Evolutionary conservation across 2,888 invertebrate genomes (phyloP).

Genomic region (Lithophane ornitopus): DNA sequence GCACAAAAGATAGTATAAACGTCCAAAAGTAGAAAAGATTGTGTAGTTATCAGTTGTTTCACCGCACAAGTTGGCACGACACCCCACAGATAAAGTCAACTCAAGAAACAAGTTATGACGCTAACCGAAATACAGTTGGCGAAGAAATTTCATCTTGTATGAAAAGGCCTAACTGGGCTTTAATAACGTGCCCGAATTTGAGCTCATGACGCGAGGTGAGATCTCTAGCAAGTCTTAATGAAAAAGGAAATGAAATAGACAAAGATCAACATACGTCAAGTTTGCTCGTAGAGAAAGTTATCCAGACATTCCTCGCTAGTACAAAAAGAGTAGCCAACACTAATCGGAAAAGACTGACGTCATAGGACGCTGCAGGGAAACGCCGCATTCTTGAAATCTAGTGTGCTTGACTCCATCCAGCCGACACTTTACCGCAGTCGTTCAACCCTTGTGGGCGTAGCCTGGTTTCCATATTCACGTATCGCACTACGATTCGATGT

Average conservation of each 20-base stretch:
- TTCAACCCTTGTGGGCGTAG: conserved; percentile 67
- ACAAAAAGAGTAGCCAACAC: conserved; percentile 12
- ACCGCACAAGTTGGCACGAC: conserved; percentile 43
- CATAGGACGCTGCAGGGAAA: conserved; percentile 35
- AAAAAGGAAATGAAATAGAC: conserved; percentile 12
- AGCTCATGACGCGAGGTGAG: not conserved
- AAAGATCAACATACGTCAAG: conserved; percentile 3
- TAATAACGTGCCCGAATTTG: not conserved
- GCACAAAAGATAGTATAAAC: conserved; percentile 21
- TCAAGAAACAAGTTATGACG: conserved; percentile 54
- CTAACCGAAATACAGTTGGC: conserved; percentile 32
- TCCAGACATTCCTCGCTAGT: conserved; percentile 15
- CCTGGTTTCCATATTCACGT: conserved; percentile 59
- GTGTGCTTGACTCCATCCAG: conserved; percentile 54
- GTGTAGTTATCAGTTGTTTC: conserved; percentile 42
- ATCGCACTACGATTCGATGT: conserved; percentile 43
- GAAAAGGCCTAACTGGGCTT: conserved; percentile 16
- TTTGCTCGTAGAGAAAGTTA: conserved; percentile 13
- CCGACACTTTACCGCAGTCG: conserved; percentile 55
- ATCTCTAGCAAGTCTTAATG: not conserved
- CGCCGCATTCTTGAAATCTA: conserved; percentile 40
- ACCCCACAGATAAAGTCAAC: conserved; percentile 51
- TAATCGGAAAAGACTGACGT: conserved; percentile 42
- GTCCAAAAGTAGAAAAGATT: conserved; percentile 24
- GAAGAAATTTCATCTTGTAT: conserved; percentile 29